These are phyloP conservation scores for Monochamus alternatus DNA, from an alignment of 2,888 invertebrate genomes.

Conservation along the genomic window DNA sequence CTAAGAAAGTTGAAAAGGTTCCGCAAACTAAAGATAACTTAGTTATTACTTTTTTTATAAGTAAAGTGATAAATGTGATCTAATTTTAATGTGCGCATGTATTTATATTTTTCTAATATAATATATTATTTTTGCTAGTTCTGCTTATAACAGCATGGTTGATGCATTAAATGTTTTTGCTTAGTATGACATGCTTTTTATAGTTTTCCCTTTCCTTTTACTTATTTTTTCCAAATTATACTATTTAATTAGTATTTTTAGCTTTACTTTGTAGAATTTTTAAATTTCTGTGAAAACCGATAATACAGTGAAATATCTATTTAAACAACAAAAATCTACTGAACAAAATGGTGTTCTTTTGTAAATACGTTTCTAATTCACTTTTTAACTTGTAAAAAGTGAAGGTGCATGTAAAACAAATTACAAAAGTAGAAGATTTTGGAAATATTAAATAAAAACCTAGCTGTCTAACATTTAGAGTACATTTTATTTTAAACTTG, in stretches of 20 bases:
- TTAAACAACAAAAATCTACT: no score
- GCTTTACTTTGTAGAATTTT: no score
- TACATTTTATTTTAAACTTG: constrained; percentile 6
- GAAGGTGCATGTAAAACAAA: no score
- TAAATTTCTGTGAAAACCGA: no score
- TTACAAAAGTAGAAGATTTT: no score
- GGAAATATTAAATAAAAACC: no score
- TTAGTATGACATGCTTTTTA: constrained; percentile 58
- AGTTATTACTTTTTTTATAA: constrained; percentile 30
- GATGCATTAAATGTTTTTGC: constrained; percentile 61
- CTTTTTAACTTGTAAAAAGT: no score
- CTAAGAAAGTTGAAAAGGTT: constrained; percentile 61
- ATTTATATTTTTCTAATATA: constrained; percentile 44
- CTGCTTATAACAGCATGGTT: constrained; percentile 63
- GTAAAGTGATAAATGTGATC: constrained; percentile 31
- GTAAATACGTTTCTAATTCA: no score
- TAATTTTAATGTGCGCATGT: constrained; percentile 38
- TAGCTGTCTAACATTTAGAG: no score
- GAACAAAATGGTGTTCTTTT: no score
- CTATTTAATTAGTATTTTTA: constrained; percentile 18
- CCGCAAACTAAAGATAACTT: constrained; percentile 53
- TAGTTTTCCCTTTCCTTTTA: constrained; percentile 49
- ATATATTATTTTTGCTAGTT: constrained; percentile 43
- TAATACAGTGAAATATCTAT: no score
- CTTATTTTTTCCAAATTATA: constrained; percentile 22